These are phyloP conservation scores for Ctenopoma kingsleyae DNA, from an alignment of 2,797 vertebrate genomes.

Conservation along the genomic window DNA sequence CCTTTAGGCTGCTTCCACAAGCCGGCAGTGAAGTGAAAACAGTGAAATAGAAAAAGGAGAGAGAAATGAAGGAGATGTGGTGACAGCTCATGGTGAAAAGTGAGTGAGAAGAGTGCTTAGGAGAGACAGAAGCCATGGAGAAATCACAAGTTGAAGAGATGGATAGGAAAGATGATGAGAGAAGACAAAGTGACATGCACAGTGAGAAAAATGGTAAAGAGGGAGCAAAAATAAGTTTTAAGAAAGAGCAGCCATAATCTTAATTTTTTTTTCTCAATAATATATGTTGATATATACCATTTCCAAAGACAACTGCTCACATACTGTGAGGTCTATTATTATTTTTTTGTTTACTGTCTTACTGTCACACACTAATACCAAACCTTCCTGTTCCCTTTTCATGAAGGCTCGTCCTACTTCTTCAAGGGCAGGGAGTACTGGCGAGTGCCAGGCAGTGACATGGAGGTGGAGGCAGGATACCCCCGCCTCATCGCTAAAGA, in stretches of 20 bases:
- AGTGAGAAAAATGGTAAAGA: conserved; percentile 16
- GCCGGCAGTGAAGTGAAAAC: conserved; percentile 24
- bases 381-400: conserved; percentile 2
- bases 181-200: conserved; percentile 2
- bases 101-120: conserved; percentile 19
- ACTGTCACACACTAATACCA: conserved; percentile 1
- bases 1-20: conserved; percentile 34
- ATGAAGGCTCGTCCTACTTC: conserved; percentile 93
- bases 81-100: conserved; percentile 19
- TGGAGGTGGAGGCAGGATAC: conserved; percentile 89
- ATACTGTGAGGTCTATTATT: neutral
- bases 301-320: conserved; percentile 8
- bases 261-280: neutral
- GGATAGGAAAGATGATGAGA: conserved; percentile 11
- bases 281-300: conserved; percentile 16
- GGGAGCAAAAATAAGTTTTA: conserved; percentile 2
- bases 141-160: conserved; percentile 18
- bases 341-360: conserved; percentile 1
- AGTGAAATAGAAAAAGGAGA: conserved; percentile 1
- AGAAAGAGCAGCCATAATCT: conserved; percentile 9
- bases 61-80: conserved; percentile 3
- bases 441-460: conserved; percentile 89
- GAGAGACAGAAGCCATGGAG: conserved; percentile 2
- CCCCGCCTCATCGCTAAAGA: conserved; percentile 91
- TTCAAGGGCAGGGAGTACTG: conserved; percentile 96